A percentile compares a stretch with the other conserved stretches of the same genome.
These are phyloP conservation scores for Falcaria lacertinaria DNA, from an alignment of 2,888 invertebrate genomes.

Conservation along the genomic window DNA sequence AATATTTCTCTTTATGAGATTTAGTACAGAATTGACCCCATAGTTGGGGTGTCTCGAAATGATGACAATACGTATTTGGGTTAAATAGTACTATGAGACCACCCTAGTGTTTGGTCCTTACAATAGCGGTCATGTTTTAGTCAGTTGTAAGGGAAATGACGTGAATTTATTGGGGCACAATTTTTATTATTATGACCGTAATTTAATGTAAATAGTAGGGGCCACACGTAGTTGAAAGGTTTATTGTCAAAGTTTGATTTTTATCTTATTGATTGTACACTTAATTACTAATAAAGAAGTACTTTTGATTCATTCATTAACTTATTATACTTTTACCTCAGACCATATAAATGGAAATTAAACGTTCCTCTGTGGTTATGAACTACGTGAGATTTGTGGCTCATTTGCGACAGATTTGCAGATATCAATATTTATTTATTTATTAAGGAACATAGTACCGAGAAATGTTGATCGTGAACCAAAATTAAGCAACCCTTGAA, in stretches of 20 bases:
- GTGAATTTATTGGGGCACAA: conserved; percentile 40
- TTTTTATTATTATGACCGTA: conserved; percentile 19
- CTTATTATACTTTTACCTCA: no score
- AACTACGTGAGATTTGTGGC: no score
- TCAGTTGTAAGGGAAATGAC: conserved; percentile 14
- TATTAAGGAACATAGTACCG: no score
- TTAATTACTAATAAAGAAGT: no score
- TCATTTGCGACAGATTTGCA: no score
- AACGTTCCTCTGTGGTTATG: no score
- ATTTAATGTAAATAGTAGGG: conserved; percentile 22
- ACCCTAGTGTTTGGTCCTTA: conserved; percentile 53
- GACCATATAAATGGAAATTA: no score
- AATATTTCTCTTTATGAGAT: background rate
- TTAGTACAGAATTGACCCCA: no score
- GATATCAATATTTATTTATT: no score
- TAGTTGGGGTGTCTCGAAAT: conserved; percentile 44
- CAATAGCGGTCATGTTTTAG: conserved; percentile 35
- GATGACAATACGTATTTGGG: conserved; percentile 52
- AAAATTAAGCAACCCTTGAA: no score
- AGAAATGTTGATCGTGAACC: no score
- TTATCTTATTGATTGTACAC: background rate
- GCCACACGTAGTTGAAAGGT: conserved; percentile 14
- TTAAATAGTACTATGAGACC: conserved; percentile 57
- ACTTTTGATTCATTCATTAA: no score
- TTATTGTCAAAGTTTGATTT: background rate